These are phyloP conservation scores for Parapristionchus giblindavisi DNA, from an alignment of 2,888 invertebrate species.

Conservation along the genomic window DNA sequence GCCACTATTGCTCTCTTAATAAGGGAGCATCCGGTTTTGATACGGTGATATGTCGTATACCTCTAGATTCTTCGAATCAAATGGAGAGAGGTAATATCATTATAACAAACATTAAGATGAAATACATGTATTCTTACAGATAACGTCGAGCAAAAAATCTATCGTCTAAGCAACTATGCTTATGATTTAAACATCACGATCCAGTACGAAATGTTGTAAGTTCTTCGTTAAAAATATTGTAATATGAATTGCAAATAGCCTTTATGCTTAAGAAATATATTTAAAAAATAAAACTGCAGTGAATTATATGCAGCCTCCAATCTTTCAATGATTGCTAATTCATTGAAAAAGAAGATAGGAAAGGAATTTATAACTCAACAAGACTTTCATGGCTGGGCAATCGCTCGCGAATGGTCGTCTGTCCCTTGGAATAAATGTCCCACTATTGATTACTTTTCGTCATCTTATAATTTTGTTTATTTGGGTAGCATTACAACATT, in stretches of 20 bases:
- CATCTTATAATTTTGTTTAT: neutral
- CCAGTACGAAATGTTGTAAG: slow-evolving; percentile 11
- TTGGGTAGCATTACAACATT: slow-evolving; percentile 8
- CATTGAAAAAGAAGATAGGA: slow-evolving; percentile 2
- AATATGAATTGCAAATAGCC: slow-evolving; percentile 5
- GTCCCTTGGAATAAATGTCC: neutral
- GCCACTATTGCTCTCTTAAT: no score
- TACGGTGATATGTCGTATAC: no score
- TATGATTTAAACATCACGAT: neutral
- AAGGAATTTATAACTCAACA: no score
- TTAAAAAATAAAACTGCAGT: slow-evolving; percentile 9
- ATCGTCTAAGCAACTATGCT: neutral
- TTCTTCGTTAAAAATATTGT: neutral
- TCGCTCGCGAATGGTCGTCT: slow-evolving; percentile 9
- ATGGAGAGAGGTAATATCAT: no score
- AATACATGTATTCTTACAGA: no score
- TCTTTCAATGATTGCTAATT: slow-evolving; percentile 1
- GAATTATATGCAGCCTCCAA: neutral
- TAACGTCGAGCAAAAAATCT: no score
- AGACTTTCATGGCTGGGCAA: slow-evolving; percentile 14
- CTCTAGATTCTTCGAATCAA: no score
- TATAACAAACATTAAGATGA: no score
- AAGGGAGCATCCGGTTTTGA: no score
- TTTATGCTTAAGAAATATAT: neutral
- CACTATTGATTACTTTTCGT: slow-evolving; percentile 8